A percentile compares a stretch with the other conserved stretches of the same genome.
These are phyloP conservation scores for Pterocles burchelli DNA, from an alignment of 2,113 vertebrate genomes.

Conservation along the genomic window DNA sequence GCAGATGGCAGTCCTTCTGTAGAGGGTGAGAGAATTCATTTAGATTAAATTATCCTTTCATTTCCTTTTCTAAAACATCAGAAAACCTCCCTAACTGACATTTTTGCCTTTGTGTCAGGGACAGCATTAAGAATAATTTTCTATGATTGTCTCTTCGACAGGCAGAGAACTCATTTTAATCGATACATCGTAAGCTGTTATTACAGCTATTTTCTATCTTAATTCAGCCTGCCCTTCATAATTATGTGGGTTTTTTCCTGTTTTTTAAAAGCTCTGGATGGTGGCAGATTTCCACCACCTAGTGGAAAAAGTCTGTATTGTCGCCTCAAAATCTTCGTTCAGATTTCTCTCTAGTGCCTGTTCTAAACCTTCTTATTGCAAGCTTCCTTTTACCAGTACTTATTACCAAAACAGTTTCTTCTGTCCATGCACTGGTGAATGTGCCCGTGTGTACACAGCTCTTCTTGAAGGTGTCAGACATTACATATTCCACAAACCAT, in stretches of 20 bases:
- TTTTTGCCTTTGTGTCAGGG: slow-evolving; percentile 47
- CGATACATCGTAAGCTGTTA: slow-evolving; percentile 56
- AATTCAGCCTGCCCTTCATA: slow-evolving; percentile 66
- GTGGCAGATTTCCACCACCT: slow-evolving; percentile 78
- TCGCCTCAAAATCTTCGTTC: background rate
- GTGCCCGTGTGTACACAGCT: background rate
- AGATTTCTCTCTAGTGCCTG: background rate
- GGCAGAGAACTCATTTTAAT: slow-evolving; percentile 61
- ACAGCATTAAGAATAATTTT: slow-evolving; percentile 68
- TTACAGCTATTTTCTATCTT: slow-evolving; percentile 62
- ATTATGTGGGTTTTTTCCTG: slow-evolving; percentile 39
- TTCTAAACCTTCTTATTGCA: background rate
- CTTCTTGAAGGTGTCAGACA: background rate
- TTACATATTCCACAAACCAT: background rate
- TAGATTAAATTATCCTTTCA: slow-evolving; percentile 48
- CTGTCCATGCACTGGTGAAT: background rate
- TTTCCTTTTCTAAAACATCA: slow-evolving; percentile 48
- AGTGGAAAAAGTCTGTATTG: slow-evolving; percentile 65
- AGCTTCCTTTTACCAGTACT: background rate
- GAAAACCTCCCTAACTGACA: slow-evolving; percentile 49
- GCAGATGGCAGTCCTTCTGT: background rate
- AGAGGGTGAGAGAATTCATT: slow-evolving; percentile 23
- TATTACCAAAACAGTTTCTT: background rate
- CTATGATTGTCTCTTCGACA: slow-evolving; percentile 55
- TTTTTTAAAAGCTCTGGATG: slow-evolving; percentile 21